These are phyloP conservation scores for Taenioides sp. DNA, from an alignment of 2,797 vertebrate genomes.

Conservation along the genomic window DNA sequence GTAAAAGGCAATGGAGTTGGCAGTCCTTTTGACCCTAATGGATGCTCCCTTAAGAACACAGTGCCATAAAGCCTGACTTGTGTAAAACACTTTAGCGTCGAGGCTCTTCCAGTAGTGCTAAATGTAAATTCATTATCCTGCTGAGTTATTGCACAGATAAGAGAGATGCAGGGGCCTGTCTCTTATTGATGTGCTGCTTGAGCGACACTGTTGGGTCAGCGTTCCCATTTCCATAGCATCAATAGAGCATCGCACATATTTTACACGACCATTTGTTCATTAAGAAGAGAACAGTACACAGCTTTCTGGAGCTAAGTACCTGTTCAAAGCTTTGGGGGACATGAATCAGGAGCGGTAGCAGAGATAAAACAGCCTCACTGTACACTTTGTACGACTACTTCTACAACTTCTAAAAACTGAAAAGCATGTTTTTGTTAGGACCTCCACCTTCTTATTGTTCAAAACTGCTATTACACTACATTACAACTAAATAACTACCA, in stretches of 20 bases:
- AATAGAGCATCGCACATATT: constrained; percentile 64
- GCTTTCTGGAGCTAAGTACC: constrained; percentile 57
- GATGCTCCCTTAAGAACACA: not conserved
- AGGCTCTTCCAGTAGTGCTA: constrained; percentile 31
- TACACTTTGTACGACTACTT: not conserved
- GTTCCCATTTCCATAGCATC: constrained; percentile 67
- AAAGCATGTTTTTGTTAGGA: no score
- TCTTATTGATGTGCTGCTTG: constrained; percentile 67
- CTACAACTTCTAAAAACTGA: not conserved
- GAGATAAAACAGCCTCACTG: not conserved
- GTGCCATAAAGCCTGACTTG: constrained; percentile 16
- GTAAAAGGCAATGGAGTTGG: not conserved
- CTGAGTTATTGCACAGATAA: constrained; percentile 62
- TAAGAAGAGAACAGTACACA: constrained; percentile 54
- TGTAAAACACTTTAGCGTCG: constrained; percentile 24
- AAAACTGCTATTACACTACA: no score
- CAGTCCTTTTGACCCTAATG: not conserved
- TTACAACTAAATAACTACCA: no score
- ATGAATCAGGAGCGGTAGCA: not conserved
- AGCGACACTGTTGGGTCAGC: constrained; percentile 67
- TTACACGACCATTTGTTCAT: constrained; percentile 70
- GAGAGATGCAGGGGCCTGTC: constrained; percentile 44
- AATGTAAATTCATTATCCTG: constrained; percentile 64
- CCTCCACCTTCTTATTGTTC: no score
- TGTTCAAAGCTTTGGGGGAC: constrained; percentile 46